Conservation (phyloP, 2,113 vertebrate genomes). For the Alligator mississippiensis region DNA sequence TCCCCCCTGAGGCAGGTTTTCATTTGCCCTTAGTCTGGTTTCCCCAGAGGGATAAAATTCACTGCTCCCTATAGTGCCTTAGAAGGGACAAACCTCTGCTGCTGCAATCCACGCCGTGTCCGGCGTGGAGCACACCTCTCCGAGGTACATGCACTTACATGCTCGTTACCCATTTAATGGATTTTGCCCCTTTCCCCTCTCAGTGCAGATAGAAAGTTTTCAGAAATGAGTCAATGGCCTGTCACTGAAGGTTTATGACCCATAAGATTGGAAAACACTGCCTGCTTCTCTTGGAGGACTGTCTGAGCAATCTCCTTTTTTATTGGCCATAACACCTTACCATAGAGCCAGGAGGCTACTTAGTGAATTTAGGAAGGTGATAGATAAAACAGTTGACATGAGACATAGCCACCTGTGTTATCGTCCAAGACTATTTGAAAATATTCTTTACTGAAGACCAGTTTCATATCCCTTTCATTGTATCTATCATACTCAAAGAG, state of each 20-base stretch:
- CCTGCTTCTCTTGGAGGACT: background rate
- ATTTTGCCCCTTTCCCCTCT: background rate
- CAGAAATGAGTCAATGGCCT: background rate
- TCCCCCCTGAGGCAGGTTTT: too few relatives aligned
- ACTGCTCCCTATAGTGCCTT: too few relatives aligned
- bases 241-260: background rate
- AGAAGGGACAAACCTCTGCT: too few relatives aligned
- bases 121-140: too few relatives aligned
- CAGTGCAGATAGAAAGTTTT: background rate
- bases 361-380: background rate
- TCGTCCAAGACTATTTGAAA: background rate
- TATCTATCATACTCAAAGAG: background rate
- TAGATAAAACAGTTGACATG: background rate
- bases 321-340: background rate
- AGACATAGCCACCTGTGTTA: background rate
- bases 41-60: too few relatives aligned
- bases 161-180: too few relatives aligned
- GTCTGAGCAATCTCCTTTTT: background rate
- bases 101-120: too few relatives aligned
- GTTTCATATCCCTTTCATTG: background rate
- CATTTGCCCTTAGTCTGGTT: too few relatives aligned
- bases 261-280: rapidly evolving
- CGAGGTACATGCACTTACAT: too few relatives aligned
- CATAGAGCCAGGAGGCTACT: background rate
- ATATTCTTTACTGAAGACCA: background rate